Conservation (phyloP, 2,113 vertebrate genomes). For the Hemiprocne comata region DNA sequence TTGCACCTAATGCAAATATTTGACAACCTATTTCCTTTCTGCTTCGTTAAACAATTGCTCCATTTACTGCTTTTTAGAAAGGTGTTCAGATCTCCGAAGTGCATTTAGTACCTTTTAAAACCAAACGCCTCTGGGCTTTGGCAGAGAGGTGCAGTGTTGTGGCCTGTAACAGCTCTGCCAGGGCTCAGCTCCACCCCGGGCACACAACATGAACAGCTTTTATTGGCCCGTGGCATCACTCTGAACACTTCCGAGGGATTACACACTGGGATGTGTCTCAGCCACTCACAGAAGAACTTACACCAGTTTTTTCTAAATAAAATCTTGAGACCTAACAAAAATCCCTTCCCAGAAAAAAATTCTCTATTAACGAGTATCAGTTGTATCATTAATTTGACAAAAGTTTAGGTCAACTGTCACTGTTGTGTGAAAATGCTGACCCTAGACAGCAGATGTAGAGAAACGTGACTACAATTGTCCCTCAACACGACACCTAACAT, state of each 20-base stretch:
- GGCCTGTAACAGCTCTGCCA: background rate
- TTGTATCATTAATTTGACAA: background rate
- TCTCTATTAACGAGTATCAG: background rate
- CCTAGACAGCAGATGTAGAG: background rate
- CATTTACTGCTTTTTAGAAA: background rate
- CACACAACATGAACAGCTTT: background rate
- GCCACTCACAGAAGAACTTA: background rate
- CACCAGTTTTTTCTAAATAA: background rate
- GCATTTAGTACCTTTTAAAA: background rate
- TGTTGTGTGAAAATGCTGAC: background rate
- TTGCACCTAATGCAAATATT: background rate
- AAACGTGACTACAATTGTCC: background rate
- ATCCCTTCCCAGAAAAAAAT: background rate
- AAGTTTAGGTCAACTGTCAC: background rate
- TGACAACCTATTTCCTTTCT: background rate
- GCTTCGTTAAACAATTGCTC: background rate
- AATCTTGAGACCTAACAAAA: background rate
- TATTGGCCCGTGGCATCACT: background rate
- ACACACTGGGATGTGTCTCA: background rate
- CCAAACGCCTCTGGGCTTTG: no score
- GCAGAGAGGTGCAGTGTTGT: fast-evolving
- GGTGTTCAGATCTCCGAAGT: background rate
- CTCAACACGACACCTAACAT: background rate
- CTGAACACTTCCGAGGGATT: background rate
- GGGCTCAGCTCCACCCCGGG: background rate